Evolutionary conservation across 2,113 vertebrate species (phyloP).

Genomic region (Alexandromys fortis): DNA sequence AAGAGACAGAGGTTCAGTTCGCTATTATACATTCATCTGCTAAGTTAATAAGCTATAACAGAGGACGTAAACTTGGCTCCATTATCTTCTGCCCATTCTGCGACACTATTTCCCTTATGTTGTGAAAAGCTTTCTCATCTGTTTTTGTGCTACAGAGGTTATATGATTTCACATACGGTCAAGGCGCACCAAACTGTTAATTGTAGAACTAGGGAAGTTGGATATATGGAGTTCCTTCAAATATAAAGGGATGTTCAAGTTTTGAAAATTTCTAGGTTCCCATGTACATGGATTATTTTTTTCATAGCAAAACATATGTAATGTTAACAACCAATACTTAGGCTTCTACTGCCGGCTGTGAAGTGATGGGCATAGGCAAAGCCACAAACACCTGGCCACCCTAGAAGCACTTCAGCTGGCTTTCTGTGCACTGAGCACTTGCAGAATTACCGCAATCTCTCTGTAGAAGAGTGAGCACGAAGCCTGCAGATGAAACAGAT

Average conservation of each 20-base stretch:
- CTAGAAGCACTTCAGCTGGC: not conserved
- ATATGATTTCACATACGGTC: not conserved
- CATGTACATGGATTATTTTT: not conserved
- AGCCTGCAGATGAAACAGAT: not conserved
- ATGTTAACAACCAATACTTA: not conserved
- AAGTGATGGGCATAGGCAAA: not conserved
- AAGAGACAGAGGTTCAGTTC: not conserved
- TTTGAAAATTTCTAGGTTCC: not conserved
- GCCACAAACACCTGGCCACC: not conserved
- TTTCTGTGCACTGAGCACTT: not conserved
- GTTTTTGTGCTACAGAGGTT: not conserved
- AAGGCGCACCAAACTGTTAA: not conserved
- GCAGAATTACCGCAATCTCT: not conserved
- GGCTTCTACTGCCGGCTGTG: not conserved
- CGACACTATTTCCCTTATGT: not conserved
- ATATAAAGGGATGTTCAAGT: not conserved
- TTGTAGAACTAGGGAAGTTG: not conserved
- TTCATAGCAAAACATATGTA: not conserved
- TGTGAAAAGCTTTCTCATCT: slow-evolving; percentile 34
- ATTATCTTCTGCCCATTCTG: not conserved
- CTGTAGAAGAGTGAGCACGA: not conserved
- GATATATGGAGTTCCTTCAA: not conserved
- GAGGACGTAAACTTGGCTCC: not conserved
- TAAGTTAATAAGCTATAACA: not conserved
- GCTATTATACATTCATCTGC: not conserved